These are phyloP conservation scores for Magallana gigas DNA, from an alignment of 1,140 invertebrate genomes.

Conservation along the genomic window DNA sequence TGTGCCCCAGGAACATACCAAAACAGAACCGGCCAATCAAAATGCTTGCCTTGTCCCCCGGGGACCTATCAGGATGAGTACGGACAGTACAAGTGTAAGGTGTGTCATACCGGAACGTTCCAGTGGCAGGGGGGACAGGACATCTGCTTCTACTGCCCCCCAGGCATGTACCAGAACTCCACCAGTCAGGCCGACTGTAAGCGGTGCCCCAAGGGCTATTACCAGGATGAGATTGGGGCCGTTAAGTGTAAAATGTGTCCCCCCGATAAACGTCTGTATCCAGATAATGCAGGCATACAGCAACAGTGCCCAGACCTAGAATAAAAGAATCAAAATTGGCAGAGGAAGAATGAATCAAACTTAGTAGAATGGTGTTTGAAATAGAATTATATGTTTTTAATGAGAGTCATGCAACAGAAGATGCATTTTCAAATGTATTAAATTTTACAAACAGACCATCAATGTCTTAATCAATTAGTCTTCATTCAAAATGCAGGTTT, in stretches of 20 bases:
- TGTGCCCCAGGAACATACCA: constrained; percentile 46
- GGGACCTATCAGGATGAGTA: constrained; percentile 33
- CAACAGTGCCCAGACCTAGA: constrained; percentile 15
- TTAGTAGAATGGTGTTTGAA: background rate
- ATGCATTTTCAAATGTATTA: no score
- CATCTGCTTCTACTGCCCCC: constrained; percentile 38
- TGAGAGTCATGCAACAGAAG: no score
- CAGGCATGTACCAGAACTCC: constrained; percentile 39
- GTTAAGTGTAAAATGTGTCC: constrained; percentile 18
- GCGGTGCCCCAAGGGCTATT: background rate
- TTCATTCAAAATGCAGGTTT: no score
- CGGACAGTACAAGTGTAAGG: constrained; percentile 8
- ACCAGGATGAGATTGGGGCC: constrained; percentile 6
- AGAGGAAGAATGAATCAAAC: background rate
- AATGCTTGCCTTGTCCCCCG: constrained; percentile 40
- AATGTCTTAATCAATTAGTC: no score
- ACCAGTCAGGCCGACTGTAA: constrained; percentile 24
- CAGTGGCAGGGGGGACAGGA: constrained; percentile 46
- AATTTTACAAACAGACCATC: no score
- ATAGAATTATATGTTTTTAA: no score
- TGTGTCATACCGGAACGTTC: constrained; percentile 40
- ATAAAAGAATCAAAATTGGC: background rate
- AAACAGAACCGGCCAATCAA: constrained; percentile 44
- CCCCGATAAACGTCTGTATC: background rate
- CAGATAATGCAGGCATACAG: background rate